Conservation (phyloP, 2,113 vertebrate species). For the Elaphurus davidianus region DNA sequence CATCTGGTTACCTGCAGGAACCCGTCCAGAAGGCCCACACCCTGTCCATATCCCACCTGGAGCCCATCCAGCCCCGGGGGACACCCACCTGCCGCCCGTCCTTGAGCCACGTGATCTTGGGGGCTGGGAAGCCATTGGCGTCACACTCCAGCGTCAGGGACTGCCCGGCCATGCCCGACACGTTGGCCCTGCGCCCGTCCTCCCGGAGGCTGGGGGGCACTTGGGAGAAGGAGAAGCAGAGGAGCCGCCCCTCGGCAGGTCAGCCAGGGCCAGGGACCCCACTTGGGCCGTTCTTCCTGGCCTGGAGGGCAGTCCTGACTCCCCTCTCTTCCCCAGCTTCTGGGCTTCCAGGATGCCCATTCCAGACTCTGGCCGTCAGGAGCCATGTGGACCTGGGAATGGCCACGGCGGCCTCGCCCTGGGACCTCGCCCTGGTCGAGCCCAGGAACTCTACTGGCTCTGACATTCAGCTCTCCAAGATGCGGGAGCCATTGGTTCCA, state of each 20-base stretch:
- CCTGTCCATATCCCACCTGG: background rate
- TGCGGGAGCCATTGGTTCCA: rapidly evolving
- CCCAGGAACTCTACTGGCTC: background rate
- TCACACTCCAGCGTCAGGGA: constrained; percentile 88
- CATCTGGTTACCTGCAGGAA: background rate
- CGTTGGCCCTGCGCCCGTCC: constrained; percentile 78
- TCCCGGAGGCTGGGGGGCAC: constrained; percentile 88
- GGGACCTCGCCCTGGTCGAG: rapidly evolving
- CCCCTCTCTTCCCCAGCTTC: background rate
- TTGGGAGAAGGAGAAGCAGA: constrained; percentile 49
- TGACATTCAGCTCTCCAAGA: background rate
- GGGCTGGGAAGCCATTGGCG: constrained; percentile 84
- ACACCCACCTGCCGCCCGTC: constrained; percentile 84
- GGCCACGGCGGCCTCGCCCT: rapidly evolving
- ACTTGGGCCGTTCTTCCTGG: rapidly evolving
- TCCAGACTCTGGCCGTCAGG: background rate
- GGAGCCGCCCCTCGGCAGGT: rapidly evolving
- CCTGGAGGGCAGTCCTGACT: background rate
- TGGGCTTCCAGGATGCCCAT: background rate
- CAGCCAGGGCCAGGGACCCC: background rate
- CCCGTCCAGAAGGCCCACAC: background rate
- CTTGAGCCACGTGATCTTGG: constrained; percentile 86
- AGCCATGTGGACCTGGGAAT: rapidly evolving
- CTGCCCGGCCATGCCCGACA: constrained; percentile 86
- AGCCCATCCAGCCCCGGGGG: rapidly evolving